These are phyloP conservation scores for Meloe dianella DNA, from an alignment of 2,888 invertebrate genomes.

Conservation along the genomic window DNA sequence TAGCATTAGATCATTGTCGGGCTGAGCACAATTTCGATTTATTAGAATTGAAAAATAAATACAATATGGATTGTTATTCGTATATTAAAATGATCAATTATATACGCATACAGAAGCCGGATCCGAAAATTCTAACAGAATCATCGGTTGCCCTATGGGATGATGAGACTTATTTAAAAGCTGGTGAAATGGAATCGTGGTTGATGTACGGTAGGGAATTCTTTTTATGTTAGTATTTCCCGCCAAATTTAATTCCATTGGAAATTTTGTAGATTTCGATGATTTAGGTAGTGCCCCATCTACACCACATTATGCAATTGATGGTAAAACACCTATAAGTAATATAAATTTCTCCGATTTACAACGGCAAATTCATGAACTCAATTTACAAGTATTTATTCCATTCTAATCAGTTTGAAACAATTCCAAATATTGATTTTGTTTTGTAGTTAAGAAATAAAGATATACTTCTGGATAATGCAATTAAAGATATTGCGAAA, in stretches of 20 bases:
- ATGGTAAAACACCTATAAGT: conserved; percentile 58
- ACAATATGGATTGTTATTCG: conserved; percentile 81
- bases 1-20: conserved; percentile 72
- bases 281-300: conserved; percentile 60
- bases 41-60: conserved; percentile 68
- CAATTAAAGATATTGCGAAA: conserved; percentile 65
- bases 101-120: conserved; percentile 69
- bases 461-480: conserved; percentile 65
- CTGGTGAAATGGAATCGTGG: conserved; percentile 80
- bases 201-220: conserved; percentile 74
- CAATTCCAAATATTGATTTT: too few relatives aligned
- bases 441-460: conserved; percentile 67
- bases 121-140: conserved; percentile 62
- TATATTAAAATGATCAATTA: conserved; percentile 84
- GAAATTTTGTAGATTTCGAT: conserved; percentile 61
- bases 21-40: conserved; percentile 71
- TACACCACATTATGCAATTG: conserved; percentile 59
- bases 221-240: conserved; percentile 16
- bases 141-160: conserved; percentile 69
- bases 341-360: conserved; percentile 56
- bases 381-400: conserved; percentile 52
- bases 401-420: too few relatives aligned
- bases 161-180: conserved; percentile 78
- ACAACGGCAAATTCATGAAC: conserved; percentile 56
- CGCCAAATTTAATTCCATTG: background rate